Conservation (phyloP, 2,888 invertebrate species). For the Cephus runcator region DNA sequence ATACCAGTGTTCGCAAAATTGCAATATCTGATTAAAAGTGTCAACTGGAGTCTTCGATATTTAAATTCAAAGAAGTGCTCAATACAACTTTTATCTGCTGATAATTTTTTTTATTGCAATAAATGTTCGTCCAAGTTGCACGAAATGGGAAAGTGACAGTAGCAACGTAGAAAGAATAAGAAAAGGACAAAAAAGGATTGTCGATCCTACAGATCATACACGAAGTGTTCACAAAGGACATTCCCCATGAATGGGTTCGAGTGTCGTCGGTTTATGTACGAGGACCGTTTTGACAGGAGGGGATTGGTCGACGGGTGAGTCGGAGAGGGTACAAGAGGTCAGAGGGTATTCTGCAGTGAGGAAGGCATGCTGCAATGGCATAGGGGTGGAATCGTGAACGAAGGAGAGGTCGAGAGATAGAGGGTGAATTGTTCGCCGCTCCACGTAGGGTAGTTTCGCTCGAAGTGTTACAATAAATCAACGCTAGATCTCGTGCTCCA, state of each 20-base stretch:
- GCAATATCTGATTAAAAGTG: too few species aligned
- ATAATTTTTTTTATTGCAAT: neutral
- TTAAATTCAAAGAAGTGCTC: neutral
- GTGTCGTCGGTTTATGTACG: constrained; percentile 3
- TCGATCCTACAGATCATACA: neutral
- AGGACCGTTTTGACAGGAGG: constrained; percentile 4
- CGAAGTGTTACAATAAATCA: constrained; percentile 57
- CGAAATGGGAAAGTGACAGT: neutral
- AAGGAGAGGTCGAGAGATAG: constrained; percentile 6
- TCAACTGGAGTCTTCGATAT: neutral
- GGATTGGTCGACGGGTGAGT: neutral
- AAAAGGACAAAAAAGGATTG: neutral
- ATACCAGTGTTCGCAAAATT: too few species aligned
- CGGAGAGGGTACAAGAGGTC: constrained; percentile 1
- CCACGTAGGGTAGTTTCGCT: constrained; percentile 40
- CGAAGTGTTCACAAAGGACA: neutral
- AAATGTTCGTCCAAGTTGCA: neutral
- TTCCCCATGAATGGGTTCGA: constrained; percentile 3
- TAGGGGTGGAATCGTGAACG: neutral
- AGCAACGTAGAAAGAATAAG: neutral
- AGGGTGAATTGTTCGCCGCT: constrained; percentile 9
- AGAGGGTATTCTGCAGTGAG: neutral
- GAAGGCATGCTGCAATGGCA: neutral
- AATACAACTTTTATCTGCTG: neutral
- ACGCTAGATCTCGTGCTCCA: constrained; percentile 42